Evolutionary conservation across 2,113 vertebrate species (phyloP).

Genomic region (mouse (Mus musculus)): DNA sequence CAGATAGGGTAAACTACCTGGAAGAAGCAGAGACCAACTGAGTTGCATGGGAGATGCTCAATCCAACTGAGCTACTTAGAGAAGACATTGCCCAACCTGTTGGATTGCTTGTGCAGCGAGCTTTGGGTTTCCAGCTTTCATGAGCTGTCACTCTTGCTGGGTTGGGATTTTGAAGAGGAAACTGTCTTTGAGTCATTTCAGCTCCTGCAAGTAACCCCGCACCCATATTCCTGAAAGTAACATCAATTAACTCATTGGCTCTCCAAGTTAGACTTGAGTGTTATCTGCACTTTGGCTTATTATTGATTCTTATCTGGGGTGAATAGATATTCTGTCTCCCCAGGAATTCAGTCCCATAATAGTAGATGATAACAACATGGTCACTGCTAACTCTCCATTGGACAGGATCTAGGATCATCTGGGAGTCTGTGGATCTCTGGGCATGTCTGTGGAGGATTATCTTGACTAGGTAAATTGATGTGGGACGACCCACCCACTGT

Average conservation of each 20-base stretch:
- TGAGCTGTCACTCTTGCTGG: background rate
- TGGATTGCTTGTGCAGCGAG: no score
- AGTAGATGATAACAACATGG: background rate
- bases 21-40: background rate
- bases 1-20: no score
- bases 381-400: background rate
- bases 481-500: background rate
- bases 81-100: background rate
- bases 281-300: background rate
- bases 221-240: background rate
- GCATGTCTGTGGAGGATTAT: no score
- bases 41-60: background rate
- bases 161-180: background rate
- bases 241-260: background rate
- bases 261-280: no score
- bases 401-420: background rate
- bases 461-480: background rate
- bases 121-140: background rate
- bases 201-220: background rate
- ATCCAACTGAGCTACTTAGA: background rate
- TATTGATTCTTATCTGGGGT: background rate
- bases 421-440: background rate
- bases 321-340: background rate
- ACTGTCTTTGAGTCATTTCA: background rate
- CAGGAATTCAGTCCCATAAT: background rate